A percentile compares a stretch with the other conserved stretches of the same genome.
phyloP scores from a whole-genome alignment of 2,113 vertebrate species.

The Apaloderma vittatum region DNA sequence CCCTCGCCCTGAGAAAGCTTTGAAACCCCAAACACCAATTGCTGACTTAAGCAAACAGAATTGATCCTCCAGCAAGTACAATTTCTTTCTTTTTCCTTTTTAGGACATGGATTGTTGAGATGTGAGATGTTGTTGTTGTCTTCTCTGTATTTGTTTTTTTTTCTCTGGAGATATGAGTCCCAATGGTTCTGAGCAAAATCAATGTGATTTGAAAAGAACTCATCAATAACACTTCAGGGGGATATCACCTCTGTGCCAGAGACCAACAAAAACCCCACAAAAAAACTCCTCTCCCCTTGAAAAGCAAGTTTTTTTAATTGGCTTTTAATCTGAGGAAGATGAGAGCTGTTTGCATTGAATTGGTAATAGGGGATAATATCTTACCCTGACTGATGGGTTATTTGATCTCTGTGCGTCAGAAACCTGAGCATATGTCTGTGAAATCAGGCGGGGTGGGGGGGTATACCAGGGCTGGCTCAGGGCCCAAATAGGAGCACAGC shows the following conservation, averaged over 20 bases:
- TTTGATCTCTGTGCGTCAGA: conserved; percentile 73
- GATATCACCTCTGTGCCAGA: not conserved
- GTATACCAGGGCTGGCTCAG: conserved; percentile 30
- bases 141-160: not conserved
- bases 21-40: conserved; percentile 58
- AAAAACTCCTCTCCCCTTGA: conserved; percentile 29
- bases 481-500: conserved; percentile 7
- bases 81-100: not conserved
- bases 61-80: conserved; percentile 31
- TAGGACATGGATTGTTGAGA: not conserved
- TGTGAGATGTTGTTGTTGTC: conserved; percentile 15
- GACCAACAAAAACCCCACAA: not conserved
- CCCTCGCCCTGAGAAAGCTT: not conserved
- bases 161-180: not conserved
- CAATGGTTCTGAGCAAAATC: conserved; percentile 2
- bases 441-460: not conserved
- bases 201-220: not conserved
- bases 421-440: conserved; percentile 47
- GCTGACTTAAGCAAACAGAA: conserved; percentile 50
- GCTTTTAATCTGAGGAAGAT: conserved; percentile 73
- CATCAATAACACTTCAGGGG: not conserved
- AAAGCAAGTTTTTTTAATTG: conserved; percentile 74
- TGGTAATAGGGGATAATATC: conserved; percentile 73
- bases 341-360: conserved; percentile 66
- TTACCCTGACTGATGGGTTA: conserved; percentile 73